phyloP scores from a whole-genome alignment of 2,113 vertebrate species.

The Spilogale gracilis region DNA sequence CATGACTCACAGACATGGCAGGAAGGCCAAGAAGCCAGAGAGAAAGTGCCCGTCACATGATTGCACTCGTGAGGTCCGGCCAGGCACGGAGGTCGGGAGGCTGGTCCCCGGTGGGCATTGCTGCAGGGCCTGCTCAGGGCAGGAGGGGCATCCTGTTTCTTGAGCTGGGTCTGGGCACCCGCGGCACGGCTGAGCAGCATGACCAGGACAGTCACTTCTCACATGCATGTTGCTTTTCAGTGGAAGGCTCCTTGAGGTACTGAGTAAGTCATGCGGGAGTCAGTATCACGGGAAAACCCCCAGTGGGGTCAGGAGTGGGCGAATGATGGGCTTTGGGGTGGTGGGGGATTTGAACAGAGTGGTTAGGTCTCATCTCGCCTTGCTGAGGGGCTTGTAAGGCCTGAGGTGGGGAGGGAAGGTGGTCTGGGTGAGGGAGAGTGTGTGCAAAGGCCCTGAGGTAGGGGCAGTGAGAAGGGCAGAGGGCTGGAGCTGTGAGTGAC shows the following conservation, averaged over 20 bases:
- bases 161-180: background rate
- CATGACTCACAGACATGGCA: background rate
- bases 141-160: background rate
- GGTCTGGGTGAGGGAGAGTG: background rate
- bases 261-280: background rate
- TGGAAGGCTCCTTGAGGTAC: background rate
- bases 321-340: background rate
- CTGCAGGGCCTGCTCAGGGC: background rate
- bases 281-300: no score
- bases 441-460: background rate
- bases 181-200: background rate
- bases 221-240: no score
- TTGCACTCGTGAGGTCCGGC: no score
- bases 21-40: background rate
- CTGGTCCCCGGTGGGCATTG: background rate
- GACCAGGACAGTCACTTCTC: background rate
- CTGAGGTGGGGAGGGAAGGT: background rate
- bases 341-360: background rate
- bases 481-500: background rate
- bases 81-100: background rate
- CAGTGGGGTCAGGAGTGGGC: background rate
- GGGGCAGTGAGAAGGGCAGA: background rate
- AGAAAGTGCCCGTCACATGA: background rate
- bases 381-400: background rate
- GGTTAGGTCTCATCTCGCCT: background rate